Evolutionary conservation across 2,888 invertebrate genomes (phyloP).

Genomic region (Macaria notata): DNA sequence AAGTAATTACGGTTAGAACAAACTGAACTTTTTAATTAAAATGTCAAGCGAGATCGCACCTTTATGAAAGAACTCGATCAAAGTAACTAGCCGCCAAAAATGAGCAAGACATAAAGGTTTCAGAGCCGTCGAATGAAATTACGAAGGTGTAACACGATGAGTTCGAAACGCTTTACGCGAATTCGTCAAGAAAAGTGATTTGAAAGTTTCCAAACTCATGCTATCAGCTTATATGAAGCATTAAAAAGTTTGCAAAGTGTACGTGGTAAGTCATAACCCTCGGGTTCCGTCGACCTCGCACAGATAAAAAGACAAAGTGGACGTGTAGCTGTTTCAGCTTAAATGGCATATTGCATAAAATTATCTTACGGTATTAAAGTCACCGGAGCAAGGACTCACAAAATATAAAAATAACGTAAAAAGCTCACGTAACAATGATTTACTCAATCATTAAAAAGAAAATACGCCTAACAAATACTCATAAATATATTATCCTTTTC

Average conservation of each 20-base stretch:
- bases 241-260: slow-evolving; percentile 34
- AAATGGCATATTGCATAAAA: slow-evolving; percentile 10
- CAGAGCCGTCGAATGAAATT: slow-evolving; percentile 31
- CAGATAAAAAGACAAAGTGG: slow-evolving; percentile 22
- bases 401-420: slow-evolving; percentile 14
- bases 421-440: slow-evolving; percentile 21
- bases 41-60: slow-evolving; percentile 1
- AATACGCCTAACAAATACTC: slow-evolving; percentile 22
- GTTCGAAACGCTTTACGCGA: slow-evolving; percentile 34
- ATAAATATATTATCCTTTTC: slow-evolving; percentile 22
- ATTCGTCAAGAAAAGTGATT: slow-evolving; percentile 38
- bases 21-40: not conserved
- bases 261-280: slow-evolving; percentile 29
- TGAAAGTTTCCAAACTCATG: slow-evolving; percentile 31
- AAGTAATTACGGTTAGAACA: no score
- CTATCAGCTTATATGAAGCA: slow-evolving; percentile 34
- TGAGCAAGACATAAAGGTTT: slow-evolving; percentile 38
- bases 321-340: slow-evolving; percentile 18
- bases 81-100: slow-evolving; percentile 53
- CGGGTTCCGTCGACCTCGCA: slow-evolving; percentile 18
- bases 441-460: slow-evolving; percentile 21
- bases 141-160: slow-evolving; percentile 31
- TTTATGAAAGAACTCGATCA: slow-evolving; percentile 63
- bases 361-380: slow-evolving; percentile 6
- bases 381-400: slow-evolving; percentile 1